A percentile compares a stretch with the other conserved stretches of the same genome.
Conservation (phyloP, 1,140 invertebrate species). For the Eubasilissa regina region DNA sequence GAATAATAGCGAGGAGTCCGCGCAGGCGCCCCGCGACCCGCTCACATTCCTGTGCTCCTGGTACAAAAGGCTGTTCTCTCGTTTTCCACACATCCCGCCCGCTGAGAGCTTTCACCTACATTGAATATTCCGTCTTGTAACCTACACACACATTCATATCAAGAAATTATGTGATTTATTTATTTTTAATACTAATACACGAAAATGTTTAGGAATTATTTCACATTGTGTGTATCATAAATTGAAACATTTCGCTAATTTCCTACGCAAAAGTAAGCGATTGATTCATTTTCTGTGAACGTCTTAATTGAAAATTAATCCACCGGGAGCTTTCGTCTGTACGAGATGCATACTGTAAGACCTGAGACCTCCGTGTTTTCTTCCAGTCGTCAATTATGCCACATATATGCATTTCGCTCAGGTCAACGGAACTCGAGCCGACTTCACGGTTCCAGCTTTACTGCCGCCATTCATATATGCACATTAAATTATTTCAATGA, state of each 20-base stretch:
- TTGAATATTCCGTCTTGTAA: not conserved
- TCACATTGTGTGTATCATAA: no score
- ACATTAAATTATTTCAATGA: conserved; percentile 53
- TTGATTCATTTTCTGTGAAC: no score
- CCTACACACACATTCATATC: no score
- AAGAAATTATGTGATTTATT: no score
- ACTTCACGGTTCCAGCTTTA: conserved; percentile 49
- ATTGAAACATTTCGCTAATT: no score
- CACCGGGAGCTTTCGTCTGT: conserved; percentile 41
- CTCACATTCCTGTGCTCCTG: conserved; percentile 50
- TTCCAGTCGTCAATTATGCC: conserved; percentile 25
- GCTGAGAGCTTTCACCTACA: conserved; percentile 8
- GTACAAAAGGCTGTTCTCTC: conserved; percentile 4
- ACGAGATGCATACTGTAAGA: not conserved
- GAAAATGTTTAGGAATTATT: no score
- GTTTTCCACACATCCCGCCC: conserved; percentile 21
- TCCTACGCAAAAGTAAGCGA: no score
- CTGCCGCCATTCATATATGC: conserved; percentile 45
- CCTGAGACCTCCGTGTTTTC: conserved; percentile 19
- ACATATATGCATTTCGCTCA: conserved; percentile 39
- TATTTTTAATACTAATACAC: no score
- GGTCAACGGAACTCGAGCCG: conserved; percentile 53
- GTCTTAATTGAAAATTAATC: no score
- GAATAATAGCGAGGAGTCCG: conserved; percentile 21
- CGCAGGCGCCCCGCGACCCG: conserved; percentile 40